Percentiles rank a stretch among this genome's conserved stretches.
phyloP scores from a whole-genome alignment of 2,888 invertebrate species.

The Agrilus mali region DNA sequence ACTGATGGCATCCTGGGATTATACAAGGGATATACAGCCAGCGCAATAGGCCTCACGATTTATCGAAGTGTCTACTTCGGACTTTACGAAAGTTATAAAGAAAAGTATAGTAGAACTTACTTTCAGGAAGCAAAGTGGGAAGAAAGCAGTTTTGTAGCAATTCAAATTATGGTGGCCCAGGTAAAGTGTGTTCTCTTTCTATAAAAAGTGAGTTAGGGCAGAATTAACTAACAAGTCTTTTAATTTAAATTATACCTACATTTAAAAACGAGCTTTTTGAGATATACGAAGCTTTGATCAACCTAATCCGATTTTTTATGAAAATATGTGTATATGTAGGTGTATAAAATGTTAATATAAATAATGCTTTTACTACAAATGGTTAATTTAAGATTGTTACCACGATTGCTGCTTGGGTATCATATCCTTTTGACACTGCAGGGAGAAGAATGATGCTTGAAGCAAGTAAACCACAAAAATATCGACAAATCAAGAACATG shows the following conservation, averaged over 20 bases:
- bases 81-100: slow-evolving; percentile 10
- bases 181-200: neutral
- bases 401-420: slow-evolving; percentile 4
- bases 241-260: no score
- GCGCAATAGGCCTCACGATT: slow-evolving; percentile 8
- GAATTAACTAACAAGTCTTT: no score
- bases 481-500: slow-evolving; percentile 3
- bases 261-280: no score
- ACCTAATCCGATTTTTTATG: no score
- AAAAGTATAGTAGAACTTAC: neutral
- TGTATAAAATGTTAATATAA: no score
- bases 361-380: no score
- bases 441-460: slow-evolving; percentile 11
- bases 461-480: slow-evolving; percentile 5
- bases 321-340: no score
- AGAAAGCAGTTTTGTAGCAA: neutral
- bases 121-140: neutral
- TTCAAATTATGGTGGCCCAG: neutral
- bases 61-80: slow-evolving; percentile 14
- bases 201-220: no score
- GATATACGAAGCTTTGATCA: no score
- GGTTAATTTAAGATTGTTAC: slow-evolving; percentile 4
- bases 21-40: slow-evolving; percentile 10
- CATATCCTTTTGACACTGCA: slow-evolving; percentile 12
- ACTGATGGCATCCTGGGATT: slow-evolving; percentile 11